phyloP scores from a whole-genome alignment of 1,140 invertebrate genomes.

The Drosophila melanica region DNA sequence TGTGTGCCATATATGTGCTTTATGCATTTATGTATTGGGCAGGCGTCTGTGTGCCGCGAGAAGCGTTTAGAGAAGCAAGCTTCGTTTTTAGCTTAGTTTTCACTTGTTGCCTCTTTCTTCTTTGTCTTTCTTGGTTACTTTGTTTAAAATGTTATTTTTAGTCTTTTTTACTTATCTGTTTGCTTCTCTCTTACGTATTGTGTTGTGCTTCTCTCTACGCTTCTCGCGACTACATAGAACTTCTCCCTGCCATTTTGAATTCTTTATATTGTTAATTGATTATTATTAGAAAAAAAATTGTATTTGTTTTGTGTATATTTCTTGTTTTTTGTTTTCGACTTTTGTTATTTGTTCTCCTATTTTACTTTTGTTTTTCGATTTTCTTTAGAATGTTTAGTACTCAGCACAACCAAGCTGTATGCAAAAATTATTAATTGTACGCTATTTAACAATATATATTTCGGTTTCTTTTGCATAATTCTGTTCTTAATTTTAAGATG shows the following conservation, averaged over 20 bases:
- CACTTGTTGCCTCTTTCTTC: not conserved
- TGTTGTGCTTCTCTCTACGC: not conserved
- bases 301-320: slow-evolving; percentile 28
- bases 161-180: not conserved
- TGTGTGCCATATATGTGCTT: not conserved
- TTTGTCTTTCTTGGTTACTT: not conserved
- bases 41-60: not conserved
- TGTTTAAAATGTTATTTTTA: not conserved
- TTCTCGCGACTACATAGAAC: not conserved
- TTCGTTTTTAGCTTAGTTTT: not conserved
- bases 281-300: slow-evolving; percentile 36
- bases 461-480: not conserved
- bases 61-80: not conserved
- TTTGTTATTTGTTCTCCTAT: slow-evolving; percentile 1
- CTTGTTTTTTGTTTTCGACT: slow-evolving; percentile 5
- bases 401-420: slow-evolving; percentile 78
- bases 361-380: slow-evolving; percentile 1
- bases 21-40: not conserved
- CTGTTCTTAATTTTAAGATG: slow-evolving; percentile 24
- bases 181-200: not conserved
- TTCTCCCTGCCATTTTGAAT: not conserved
- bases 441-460: slow-evolving; percentile 27
- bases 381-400: slow-evolving; percentile 50
- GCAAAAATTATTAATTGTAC: slow-evolving; percentile 22
- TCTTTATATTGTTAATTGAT: slow-evolving; percentile 1